These are phyloP conservation scores for Prenolepis imparis DNA, from an alignment of 2,888 invertebrate genomes.

Conservation along the genomic window DNA sequence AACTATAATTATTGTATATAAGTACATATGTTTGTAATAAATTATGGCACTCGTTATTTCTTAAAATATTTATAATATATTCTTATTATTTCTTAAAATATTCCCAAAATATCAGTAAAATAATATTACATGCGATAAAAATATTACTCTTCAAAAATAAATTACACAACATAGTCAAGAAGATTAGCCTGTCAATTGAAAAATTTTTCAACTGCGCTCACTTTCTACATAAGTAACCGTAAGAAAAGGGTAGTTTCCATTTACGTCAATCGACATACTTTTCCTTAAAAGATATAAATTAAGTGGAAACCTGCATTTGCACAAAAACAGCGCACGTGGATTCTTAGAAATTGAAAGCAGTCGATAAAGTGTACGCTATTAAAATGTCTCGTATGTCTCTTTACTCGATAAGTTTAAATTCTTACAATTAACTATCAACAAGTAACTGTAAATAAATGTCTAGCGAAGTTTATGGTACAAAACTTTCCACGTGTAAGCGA, in stretches of 20 bases:
- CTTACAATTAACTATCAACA: not conserved
- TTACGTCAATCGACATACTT: constrained; percentile 67
- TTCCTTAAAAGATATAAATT: constrained; percentile 70
- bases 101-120: not conserved
- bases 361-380: not conserved
- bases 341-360: constrained; percentile 37
- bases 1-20: not conserved
- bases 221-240: constrained; percentile 53
- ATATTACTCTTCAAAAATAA: not conserved
- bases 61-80: too few relatives aligned
- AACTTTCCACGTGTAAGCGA: not conserved
- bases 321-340: constrained; percentile 37
- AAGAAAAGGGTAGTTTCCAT: constrained; percentile 61
- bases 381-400: not conserved
- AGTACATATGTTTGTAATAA: not conserved
- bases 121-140: not conserved
- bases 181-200: not conserved
- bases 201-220: constrained; percentile 54
- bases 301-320: constrained; percentile 60
- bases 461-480: not conserved
- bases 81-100: not conserved
- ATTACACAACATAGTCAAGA: not conserved
- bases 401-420: not conserved
- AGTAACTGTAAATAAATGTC: constrained; percentile 7
- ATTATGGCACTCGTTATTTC: not conserved